Evolutionary conservation across 2,113 vertebrate species (phyloP).

Genomic region (Turnix velox): DNA sequence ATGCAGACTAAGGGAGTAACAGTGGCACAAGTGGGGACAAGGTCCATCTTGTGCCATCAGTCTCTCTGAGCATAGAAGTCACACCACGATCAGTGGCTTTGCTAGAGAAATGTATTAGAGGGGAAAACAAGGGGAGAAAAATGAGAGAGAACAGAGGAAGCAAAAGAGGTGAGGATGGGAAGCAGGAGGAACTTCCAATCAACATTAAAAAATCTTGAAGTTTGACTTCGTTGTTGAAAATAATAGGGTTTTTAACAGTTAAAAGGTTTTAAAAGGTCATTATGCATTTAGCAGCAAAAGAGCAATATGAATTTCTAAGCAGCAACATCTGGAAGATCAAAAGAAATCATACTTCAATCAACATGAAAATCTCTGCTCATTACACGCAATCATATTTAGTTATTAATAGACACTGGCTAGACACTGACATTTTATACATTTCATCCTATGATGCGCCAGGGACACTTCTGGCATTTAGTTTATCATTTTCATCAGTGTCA

Average conservation of each 20-base stretch:
- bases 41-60: neutral
- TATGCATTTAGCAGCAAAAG: conserved; percentile 57
- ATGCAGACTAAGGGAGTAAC: neutral
- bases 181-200: neutral
- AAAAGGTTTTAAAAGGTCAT: conserved; percentile 71
- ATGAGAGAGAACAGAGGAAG: neutral
- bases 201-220: neutral
- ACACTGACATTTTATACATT: conserved; percentile 79
- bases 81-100: neutral
- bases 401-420: conserved; percentile 79
- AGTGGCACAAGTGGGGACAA: fast-evolving
- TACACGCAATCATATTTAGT: conserved; percentile 78
- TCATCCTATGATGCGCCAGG: conserved; percentile 79
- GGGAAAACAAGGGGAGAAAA: neutral
- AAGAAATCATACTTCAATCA: conserved; percentile 80
- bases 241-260: conserved; percentile 39
- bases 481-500: conserved; percentile 83
- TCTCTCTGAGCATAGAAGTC: neutral
- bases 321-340: conserved; percentile 81
- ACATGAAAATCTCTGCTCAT: conserved; percentile 78
- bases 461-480: conserved; percentile 85
- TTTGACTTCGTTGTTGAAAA: conserved; percentile 14
- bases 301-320: conserved; percentile 74
- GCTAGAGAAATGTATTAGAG: neutral
- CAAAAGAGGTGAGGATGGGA: neutral